phyloP scores from a whole-genome alignment of 2,797 vertebrate species.

The Sebastes reedi region DNA sequence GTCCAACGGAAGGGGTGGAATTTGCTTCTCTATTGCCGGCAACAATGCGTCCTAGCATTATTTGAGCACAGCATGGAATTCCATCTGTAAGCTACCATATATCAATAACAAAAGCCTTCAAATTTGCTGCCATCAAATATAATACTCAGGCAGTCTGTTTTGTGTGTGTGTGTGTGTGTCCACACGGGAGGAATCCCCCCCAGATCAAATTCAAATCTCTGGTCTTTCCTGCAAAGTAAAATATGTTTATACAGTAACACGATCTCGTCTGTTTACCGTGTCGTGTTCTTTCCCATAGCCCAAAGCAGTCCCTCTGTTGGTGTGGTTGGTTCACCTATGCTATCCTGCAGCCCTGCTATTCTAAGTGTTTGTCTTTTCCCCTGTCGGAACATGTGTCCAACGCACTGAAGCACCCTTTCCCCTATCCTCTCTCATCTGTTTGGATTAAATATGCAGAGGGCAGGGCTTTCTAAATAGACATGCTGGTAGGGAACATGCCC shows the following conservation, averaged over 20 bases:
- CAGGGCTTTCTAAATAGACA: conserved; percentile 44
- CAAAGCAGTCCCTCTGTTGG: conserved; percentile 4
- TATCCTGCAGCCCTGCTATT: conserved; percentile 25
- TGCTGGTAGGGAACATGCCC: conserved; percentile 44
- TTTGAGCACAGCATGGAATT: background rate
- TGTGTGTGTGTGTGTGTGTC: background rate
- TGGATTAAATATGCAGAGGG: conserved; percentile 68
- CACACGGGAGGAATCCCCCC: background rate
- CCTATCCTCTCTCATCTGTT: conserved; percentile 51
- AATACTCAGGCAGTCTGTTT: background rate
- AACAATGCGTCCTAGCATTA: background rate
- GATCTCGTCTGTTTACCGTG: conserved; percentile 11
- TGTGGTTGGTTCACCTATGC: conserved; percentile 29
- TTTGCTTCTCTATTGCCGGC: background rate
- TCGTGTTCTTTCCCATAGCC: conserved; percentile 8
- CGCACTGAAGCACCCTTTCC: conserved; percentile 32
- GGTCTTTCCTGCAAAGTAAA: conserved; percentile 15
- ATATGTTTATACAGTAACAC: conserved; percentile 11
- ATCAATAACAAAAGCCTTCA: background rate
- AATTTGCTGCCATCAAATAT: conserved; percentile 2
- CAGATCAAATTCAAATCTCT: conserved; percentile 17
- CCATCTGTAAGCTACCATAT: background rate
- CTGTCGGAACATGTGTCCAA: conserved; percentile 45
- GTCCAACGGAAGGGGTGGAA: fast-evolving
- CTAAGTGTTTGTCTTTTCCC: conserved; percentile 30